Conservation (phyloP, 2,797 vertebrate species). For the Uromys caudimaculatus region DNA sequence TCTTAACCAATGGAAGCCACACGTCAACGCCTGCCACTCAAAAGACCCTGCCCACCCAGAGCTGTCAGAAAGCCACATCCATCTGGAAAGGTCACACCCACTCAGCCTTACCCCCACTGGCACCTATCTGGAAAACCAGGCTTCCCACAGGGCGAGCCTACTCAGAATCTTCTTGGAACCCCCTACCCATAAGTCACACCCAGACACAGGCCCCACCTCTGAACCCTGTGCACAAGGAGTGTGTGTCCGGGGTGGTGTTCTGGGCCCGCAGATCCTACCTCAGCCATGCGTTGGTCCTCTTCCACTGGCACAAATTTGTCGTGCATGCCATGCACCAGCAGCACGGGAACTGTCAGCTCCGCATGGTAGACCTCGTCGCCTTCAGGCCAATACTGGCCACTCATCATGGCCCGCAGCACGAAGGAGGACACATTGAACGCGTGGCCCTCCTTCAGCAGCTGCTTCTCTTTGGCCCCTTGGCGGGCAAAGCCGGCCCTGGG, state of each 20-base stretch:
- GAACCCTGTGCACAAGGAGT: neutral
- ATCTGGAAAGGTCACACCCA: neutral
- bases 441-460: slow-evolving; percentile 96
- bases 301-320: slow-evolving; percentile 98
- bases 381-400: slow-evolving; percentile 99
- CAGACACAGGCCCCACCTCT: neutral
- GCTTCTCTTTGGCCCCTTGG: slow-evolving; percentile 98
- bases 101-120: too few relatives aligned
- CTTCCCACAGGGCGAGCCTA: too few relatives aligned
- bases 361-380: slow-evolving; percentile 98
- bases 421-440: slow-evolving; percentile 98
- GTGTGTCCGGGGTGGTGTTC: neutral
- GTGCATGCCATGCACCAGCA: slow-evolving; percentile 97
- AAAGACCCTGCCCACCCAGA: neutral
- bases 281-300: slow-evolving; percentile 98
- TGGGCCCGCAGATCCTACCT: slow-evolving; percentile 87
- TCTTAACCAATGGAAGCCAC: neutral
- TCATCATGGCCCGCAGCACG: slow-evolving; percentile 98
- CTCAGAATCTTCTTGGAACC: neutral
- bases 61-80: neutral
- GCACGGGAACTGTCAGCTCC: slow-evolving; percentile 95
- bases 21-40: neutral
- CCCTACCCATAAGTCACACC: neutral
- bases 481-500: slow-evolving; percentile 96
- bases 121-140: neutral